A percentile compares a stretch with the other conserved stretches of the same genome.
Conservation (phyloP, 2,888 invertebrate genomes). For the Philereme transversata region DNA sequence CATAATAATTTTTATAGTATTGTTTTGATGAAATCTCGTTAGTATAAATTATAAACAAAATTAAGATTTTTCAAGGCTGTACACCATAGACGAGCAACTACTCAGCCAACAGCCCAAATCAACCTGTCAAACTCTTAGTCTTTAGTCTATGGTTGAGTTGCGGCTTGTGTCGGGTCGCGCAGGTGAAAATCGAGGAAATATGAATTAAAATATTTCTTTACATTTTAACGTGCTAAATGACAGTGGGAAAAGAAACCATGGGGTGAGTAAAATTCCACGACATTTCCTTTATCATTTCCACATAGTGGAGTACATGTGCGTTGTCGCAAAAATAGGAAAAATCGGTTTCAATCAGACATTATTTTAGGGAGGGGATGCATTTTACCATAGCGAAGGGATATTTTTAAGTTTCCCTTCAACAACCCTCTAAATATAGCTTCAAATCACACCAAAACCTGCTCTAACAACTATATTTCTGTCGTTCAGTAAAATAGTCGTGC, state of each 20-base stretch:
- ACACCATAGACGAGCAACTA: neutral
- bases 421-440: slow-evolving; percentile 30
- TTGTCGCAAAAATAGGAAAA: slow-evolving; percentile 43
- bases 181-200: slow-evolving; percentile 62
- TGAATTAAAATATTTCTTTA: slow-evolving; percentile 65
- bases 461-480: neutral
- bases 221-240: slow-evolving; percentile 86
- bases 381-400: slow-evolving; percentile 79
- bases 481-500: neutral
- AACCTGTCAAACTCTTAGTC: slow-evolving; percentile 18
- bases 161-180: slow-evolving; percentile 65
- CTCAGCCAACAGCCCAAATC: slow-evolving; percentile 5
- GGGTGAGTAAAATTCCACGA: slow-evolving; percentile 83
- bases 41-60: too few species aligned
- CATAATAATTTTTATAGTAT: too few species aligned
- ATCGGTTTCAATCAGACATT: slow-evolving; percentile 61
- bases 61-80: neutral
- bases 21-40: too few species aligned
- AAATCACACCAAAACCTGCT: slow-evolving; percentile 5
- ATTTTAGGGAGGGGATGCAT: slow-evolving; percentile 82
- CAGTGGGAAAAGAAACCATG: slow-evolving; percentile 92
- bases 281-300: slow-evolving; percentile 34
- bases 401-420: slow-evolving; percentile 60
- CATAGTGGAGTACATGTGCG: slow-evolving; percentile 14
- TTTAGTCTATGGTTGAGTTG: slow-evolving; percentile 56